phyloP scores from a whole-genome alignment of 2,113 vertebrate genomes.

The Haemorhous mexicanus region DNA sequence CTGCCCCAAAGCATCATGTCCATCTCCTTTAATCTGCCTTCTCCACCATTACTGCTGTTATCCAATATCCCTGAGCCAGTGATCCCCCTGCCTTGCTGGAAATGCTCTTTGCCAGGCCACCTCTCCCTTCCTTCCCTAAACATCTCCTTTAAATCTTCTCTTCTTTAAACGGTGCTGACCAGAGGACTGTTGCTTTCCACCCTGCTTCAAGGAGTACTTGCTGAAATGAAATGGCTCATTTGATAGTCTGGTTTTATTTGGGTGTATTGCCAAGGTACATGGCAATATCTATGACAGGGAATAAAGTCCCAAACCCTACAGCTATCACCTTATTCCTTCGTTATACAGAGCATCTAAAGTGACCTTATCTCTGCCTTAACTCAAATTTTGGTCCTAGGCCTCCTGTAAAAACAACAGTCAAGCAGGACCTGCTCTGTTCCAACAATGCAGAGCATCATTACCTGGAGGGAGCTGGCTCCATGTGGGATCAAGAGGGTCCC shows the following conservation, averaged over 20 bases:
- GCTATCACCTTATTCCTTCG: neutral
- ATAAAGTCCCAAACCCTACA: neutral
- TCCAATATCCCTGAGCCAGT: neutral
- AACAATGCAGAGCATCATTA: neutral
- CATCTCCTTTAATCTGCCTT: neutral
- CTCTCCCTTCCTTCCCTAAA: neutral
- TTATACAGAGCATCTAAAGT: neutral
- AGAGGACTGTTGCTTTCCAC: neutral
- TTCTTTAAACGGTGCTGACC: neutral
- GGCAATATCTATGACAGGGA: neutral
- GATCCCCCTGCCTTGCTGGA: fast-evolving
- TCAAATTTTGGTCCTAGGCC: neutral
- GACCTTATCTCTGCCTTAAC: neutral
- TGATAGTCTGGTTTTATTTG: neutral
- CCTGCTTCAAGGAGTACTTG: neutral
- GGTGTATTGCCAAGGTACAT: neutral
- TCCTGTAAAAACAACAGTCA: neutral
- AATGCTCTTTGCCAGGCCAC: neutral
- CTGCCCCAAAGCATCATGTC: neutral
- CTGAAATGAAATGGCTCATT: neutral
- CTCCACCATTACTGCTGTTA: neutral
- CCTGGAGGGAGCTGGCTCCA: neutral
- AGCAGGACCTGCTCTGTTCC: neutral
- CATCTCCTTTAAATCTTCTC: neutral
- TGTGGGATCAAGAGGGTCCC: neutral